Conservation (phyloP, 2,113 vertebrate genomes). For the Spea multiplicata region DNA sequence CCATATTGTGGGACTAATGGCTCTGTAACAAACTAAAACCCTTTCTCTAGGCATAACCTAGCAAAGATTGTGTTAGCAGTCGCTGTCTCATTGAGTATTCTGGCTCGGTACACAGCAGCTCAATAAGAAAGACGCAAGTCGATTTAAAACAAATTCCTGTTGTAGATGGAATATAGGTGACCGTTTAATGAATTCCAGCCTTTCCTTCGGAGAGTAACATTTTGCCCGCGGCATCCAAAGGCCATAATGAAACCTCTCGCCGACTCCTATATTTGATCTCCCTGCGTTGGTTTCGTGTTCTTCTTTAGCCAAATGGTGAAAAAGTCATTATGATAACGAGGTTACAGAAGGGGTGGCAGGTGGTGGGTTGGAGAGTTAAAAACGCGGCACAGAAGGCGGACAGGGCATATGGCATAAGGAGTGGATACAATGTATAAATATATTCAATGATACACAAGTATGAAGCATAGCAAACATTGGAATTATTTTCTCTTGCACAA, state of each 20-base stretch:
- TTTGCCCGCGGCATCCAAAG: slow-evolving; percentile 14
- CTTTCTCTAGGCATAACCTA: too few relatives aligned
- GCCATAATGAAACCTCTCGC: background rate
- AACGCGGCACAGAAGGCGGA: too few relatives aligned
- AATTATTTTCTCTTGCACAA: too few relatives aligned
- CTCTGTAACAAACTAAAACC: too few relatives aligned
- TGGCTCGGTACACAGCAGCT: too few relatives aligned
- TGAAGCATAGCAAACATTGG: too few relatives aligned
- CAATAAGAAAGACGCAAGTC: background rate
- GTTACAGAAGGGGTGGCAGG: slow-evolving; percentile 25
- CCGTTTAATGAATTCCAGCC: background rate
- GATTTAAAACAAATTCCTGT: background rate
- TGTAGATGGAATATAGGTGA: background rate
- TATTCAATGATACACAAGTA: too few relatives aligned
- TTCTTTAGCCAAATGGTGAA: slow-evolving; percentile 23
- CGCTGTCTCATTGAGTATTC: too few relatives aligned
- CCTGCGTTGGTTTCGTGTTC: slow-evolving; percentile 6
- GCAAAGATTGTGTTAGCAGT: too few relatives aligned
- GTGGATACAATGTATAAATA: too few relatives aligned
- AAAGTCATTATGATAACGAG: slow-evolving; percentile 37
- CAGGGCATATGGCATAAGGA: too few relatives aligned
- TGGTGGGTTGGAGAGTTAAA: background rate
- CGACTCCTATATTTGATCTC: slow-evolving; percentile 23
- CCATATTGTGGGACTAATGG: too few relatives aligned
- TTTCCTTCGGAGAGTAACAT: background rate